Percentiles rank a stretch among this genome's conserved stretches.
These are phyloP conservation scores for Pteria penguin DNA, from an alignment of 2,888 invertebrate species.

Conservation along the genomic window DNA sequence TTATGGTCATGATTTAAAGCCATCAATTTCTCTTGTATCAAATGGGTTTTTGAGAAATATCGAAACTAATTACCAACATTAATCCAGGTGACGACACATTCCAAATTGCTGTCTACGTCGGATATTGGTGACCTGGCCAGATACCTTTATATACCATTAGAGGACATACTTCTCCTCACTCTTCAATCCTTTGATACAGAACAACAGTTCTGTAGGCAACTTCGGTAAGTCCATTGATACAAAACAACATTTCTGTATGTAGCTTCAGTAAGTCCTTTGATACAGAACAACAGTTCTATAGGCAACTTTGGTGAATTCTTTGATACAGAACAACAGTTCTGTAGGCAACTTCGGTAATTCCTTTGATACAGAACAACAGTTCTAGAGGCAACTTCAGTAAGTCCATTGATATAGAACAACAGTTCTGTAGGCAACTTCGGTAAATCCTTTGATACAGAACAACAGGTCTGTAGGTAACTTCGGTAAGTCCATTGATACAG, in stretches of 20 bases:
- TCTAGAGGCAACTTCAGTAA: background rate
- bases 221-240: conserved; percentile 56
- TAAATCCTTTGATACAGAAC: background rate
- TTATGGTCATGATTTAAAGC: background rate
- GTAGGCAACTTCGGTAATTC: background rate
- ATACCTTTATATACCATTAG: conserved; percentile 42
- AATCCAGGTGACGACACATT: conserved; percentile 70
- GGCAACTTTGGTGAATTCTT: too few relatives aligned
- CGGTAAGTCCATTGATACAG: background rate
- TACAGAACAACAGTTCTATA: too few relatives aligned
- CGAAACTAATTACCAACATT: background rate
- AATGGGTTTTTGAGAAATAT: conserved; percentile 1
- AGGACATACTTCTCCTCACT: conserved; percentile 50
- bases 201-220: conserved; percentile 67
- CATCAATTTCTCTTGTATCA: background rate
- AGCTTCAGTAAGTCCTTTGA: background rate
- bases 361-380: background rate
- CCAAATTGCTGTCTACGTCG: conserved; percentile 58
- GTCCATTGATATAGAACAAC: background rate
- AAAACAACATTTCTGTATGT: too few relatives aligned
- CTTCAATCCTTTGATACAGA: conserved; percentile 73
- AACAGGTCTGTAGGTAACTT: background rate
- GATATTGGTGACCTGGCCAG: conserved; percentile 46
- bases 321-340: background rate
- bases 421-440: background rate